Conservation (phyloP, 2,888 invertebrate genomes). For the Rhyacophila evoluta region DNA sequence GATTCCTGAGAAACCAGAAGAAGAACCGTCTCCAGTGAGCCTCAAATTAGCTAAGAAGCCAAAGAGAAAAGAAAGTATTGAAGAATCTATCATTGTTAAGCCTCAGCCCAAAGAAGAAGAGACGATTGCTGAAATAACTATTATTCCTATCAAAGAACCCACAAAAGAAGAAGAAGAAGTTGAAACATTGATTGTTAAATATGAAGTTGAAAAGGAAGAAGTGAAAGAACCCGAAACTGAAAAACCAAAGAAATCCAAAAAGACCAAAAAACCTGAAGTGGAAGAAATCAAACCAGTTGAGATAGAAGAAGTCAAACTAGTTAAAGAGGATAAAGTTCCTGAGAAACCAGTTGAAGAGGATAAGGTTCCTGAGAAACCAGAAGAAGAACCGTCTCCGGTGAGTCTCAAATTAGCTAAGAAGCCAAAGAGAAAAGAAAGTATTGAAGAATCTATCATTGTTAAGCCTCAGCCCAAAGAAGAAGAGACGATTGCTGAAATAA, state of each 20-base stretch:
- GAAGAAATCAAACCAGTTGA: slow-evolving; percentile 56
- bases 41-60: slow-evolving; percentile 54
- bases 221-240: neutral
- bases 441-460: slow-evolving; percentile 59
- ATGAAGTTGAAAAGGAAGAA: slow-evolving; percentile 57
- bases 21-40: slow-evolving; percentile 59
- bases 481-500: slow-evolving; percentile 37
- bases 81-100: slow-evolving; percentile 62
- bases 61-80: slow-evolving; percentile 61
- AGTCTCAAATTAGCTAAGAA: slow-evolving; percentile 56
- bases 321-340: slow-evolving; percentile 54
- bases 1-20: slow-evolving; percentile 56
- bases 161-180: slow-evolving; percentile 58
- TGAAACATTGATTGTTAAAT: slow-evolving; percentile 54
- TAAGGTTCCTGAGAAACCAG: slow-evolving; percentile 52
- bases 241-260: slow-evolving; percentile 56
- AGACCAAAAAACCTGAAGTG: slow-evolving; percentile 52
- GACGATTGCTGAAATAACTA: neutral
- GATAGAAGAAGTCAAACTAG: slow-evolving; percentile 55
- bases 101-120: slow-evolving; percentile 61
- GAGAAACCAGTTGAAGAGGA: slow-evolving; percentile 54
- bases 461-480: slow-evolving; percentile 61
- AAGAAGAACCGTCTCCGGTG: slow-evolving; percentile 55
- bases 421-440: slow-evolving; percentile 34
- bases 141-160: slow-evolving; percentile 23